Percentiles rank a stretch among this genome's conserved stretches.
phyloP scores from a whole-genome alignment of 1,140 invertebrate species.

The Zaprionus kolodkinae region DNA sequence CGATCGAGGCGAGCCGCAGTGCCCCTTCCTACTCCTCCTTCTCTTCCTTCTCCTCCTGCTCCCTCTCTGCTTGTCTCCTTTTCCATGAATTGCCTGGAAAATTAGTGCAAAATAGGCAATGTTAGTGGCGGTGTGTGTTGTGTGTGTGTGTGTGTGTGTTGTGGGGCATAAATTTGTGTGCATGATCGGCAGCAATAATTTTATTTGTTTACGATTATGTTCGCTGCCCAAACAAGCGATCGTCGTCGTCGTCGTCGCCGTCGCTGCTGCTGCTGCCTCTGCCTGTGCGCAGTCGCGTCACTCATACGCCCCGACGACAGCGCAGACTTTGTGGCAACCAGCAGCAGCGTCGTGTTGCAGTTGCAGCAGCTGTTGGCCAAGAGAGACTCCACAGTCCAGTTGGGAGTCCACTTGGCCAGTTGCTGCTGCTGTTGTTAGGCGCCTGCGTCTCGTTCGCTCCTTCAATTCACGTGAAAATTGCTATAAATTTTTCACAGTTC shows the following conservation, averaged over 20 bases:
- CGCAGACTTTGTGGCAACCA: slow-evolving; percentile 58
- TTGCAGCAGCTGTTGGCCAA: slow-evolving; percentile 25
- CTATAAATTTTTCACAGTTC: slow-evolving; percentile 70
- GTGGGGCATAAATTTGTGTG: slow-evolving; percentile 78
- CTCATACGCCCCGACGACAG: slow-evolving; percentile 82
- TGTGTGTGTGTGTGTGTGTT: slow-evolving; percentile 26
- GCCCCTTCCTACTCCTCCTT: not conserved
- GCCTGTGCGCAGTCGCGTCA: slow-evolving; percentile 60
- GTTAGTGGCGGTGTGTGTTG: slow-evolving; percentile 25
- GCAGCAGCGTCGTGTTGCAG: slow-evolving; percentile 15
- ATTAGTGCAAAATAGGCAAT: slow-evolving; percentile 73
- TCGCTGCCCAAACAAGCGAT: slow-evolving; percentile 73
- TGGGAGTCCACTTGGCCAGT: not conserved
- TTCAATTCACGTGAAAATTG: slow-evolving; percentile 81
- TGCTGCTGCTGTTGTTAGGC: slow-evolving; percentile 54
- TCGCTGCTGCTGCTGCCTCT: slow-evolving; percentile 9
- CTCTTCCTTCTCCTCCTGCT: too few species aligned
- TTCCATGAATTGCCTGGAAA: slow-evolving; percentile 60
- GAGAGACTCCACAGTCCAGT: not conserved
- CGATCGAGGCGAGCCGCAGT: not conserved
- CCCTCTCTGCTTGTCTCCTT: not conserved
- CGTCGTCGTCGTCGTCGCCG: slow-evolving; percentile 23
- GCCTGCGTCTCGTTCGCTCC: slow-evolving; percentile 49
- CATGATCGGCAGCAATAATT: slow-evolving; percentile 83
- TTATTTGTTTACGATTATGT: slow-evolving; percentile 83